A percentile compares a stretch with the other conserved stretches of the same genome.
Evolutionary conservation across 2,113 vertebrate genomes (phyloP).

Genomic region (Tragelaphus imberbis): DNA sequence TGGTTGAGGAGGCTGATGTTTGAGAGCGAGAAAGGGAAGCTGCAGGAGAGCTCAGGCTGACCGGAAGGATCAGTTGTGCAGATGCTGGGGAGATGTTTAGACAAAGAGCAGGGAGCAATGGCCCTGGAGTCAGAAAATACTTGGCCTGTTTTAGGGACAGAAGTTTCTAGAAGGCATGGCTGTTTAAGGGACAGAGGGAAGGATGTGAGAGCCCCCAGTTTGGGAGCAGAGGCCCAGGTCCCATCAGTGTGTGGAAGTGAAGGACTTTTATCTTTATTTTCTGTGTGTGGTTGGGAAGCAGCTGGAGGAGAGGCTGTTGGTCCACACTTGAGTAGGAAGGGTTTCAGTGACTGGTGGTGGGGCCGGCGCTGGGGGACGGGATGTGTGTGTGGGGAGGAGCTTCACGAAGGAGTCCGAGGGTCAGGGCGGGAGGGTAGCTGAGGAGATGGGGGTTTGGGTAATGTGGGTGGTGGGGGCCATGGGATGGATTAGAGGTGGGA

Average conservation of each 20-base stretch:
- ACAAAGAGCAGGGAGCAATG: not conserved
- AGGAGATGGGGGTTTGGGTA: not conserved
- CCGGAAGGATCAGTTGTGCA: fast-evolving
- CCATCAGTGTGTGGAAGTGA: not conserved
- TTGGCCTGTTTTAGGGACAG: not conserved
- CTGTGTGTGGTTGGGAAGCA: not conserved
- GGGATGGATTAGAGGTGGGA: not conserved
- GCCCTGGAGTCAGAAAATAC: not conserved
- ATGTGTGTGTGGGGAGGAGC: not conserved
- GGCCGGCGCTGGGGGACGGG: fast-evolving
- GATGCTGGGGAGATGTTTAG: not conserved
- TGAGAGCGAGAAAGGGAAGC: not conserved
- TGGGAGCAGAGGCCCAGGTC: not conserved
- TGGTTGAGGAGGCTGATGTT: not conserved
- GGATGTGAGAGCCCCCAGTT: not conserved
- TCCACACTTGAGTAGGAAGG: not conserved
- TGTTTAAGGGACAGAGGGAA: not conserved
- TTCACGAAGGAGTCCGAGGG: not conserved
- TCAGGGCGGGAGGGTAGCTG: not conserved
- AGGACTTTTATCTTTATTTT: not conserved
- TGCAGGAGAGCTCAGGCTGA: not conserved
- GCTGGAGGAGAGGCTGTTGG: not conserved
- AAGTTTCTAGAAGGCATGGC: not conserved
- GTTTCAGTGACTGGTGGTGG: not conserved
- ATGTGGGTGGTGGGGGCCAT: not conserved